Base-by-base conservation (phyloP, 2,797 vertebrate species). In the Scolopax bukidnonensis region DNA sequence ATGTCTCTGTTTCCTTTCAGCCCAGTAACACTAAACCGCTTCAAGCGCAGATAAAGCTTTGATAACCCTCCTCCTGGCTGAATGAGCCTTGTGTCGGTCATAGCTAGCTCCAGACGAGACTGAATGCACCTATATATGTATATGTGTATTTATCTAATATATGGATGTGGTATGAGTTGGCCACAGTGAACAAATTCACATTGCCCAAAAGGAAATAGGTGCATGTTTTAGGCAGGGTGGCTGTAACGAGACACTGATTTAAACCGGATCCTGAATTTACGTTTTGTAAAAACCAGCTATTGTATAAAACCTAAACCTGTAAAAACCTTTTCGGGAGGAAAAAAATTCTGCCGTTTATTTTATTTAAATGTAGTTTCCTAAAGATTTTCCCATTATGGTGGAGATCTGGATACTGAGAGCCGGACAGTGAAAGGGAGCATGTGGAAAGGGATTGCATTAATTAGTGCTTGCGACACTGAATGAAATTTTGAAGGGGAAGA, bases 1-100 rank as follows among this genome's bases (percentile, higher is more conserved):
- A 97, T 93, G 82, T 96, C 71, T 94, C 43, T 70, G 82, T 87
- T 97, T 97, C 84, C 86, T 95, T 87, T 97, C 38, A 59, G 91
- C 54, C 83, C 71, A 7, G 87, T 93, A 95, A 96, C 71, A 41
- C 75, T 91, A 97, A 95, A 96, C 91, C 60, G 0, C 67, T 75
- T 82, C 0, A 19, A 76, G 61, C 24, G 78, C 74, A 94, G 95
- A 96, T 92, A 93, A 84, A 1, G 1, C 79, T 69, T 75, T 33
- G 54, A 93, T 71, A 89, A 41, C 89, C 53, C 41, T 85, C 41
- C 93, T 79, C 14, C 38, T 60, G 81, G 23, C 74, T 87, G 61
- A 83, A 64, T n/a, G 65, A 89, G 64, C 84, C 68, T 77, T 50
- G 45, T 92, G 65, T 54, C 3, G 3, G 64, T 54, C 64, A 14